Evolutionary conservation across 2,113 vertebrate genomes (phyloP).

Genomic region (Cathartes aura): DNA sequence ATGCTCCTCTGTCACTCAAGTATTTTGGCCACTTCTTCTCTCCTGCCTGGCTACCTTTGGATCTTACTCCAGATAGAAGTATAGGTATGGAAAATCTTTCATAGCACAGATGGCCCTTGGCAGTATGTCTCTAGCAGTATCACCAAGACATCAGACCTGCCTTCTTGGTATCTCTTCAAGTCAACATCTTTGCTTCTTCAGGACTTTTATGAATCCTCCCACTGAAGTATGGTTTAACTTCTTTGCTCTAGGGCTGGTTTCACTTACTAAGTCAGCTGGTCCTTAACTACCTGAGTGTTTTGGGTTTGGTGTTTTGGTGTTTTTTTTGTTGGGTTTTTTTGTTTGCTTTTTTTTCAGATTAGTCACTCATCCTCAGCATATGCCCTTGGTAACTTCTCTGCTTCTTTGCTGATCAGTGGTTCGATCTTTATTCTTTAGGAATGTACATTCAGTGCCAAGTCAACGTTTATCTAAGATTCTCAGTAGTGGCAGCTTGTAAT

Average conservation of each 20-base stretch:
- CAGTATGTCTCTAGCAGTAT: not conserved
- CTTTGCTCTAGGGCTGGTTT: not conserved
- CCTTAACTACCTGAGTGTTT: not conserved
- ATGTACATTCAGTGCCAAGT: not conserved
- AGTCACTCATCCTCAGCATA: not conserved
- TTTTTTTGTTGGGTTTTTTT: not conserved
- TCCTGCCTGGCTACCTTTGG: not conserved
- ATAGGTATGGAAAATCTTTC: not conserved
- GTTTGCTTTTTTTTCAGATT: not conserved
- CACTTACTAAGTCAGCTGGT: not conserved
- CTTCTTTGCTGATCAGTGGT: not conserved
- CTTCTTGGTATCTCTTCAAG: not conserved
- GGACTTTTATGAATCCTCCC: not conserved
- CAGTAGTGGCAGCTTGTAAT: not conserved
- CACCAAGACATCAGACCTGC: not conserved
- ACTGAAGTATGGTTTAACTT: not conserved
- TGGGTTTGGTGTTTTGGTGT: not conserved
- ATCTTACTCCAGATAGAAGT: not conserved
- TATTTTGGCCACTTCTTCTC: not conserved
- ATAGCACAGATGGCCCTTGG: not conserved
- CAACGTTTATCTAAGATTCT: not conserved
- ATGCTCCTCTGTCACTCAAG: not conserved
- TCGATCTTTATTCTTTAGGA: not conserved
- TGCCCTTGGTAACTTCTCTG: not conserved
- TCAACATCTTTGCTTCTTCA: not conserved